phyloP scores from a whole-genome alignment of 2,113 vertebrate genomes.

The Xerus inauris region DNA sequence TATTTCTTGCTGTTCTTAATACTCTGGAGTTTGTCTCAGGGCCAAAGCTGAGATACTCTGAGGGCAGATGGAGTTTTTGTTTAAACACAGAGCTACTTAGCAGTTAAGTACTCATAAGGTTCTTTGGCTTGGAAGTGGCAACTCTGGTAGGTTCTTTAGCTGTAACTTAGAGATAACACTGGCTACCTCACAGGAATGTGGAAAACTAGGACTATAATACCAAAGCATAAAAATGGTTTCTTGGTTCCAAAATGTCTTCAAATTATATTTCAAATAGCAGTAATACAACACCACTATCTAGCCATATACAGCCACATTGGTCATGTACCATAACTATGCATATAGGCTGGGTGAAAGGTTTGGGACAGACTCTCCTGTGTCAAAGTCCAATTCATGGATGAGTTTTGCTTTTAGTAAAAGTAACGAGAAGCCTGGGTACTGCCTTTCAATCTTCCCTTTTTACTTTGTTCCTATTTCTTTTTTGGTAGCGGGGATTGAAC shows the following conservation, averaged over 20 bases:
- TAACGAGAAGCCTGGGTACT: background rate
- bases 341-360: background rate
- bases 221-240: conserved; percentile 11
- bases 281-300: background rate
- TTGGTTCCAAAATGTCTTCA: conserved; percentile 25
- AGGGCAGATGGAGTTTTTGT: background rate
- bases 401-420: background rate
- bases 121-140: background rate
- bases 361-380: background rate
- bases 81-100: background rate
- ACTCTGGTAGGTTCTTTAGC: background rate
- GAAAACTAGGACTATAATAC: background rate
- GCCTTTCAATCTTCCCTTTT: background rate
- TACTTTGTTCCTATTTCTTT: background rate
- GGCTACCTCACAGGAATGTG: conserved; percentile 28
- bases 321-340: background rate
- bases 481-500: no score
- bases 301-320: background rate
- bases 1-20: conserved; percentile 9
- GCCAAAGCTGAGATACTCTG: background rate
- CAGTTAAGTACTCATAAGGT: background rate
- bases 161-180: background rate
- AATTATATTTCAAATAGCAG: background rate
- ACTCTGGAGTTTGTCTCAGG: background rate
- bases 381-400: background rate